phyloP scores from a whole-genome alignment of 2,113 vertebrate species.

The Passer domesticus region DNA sequence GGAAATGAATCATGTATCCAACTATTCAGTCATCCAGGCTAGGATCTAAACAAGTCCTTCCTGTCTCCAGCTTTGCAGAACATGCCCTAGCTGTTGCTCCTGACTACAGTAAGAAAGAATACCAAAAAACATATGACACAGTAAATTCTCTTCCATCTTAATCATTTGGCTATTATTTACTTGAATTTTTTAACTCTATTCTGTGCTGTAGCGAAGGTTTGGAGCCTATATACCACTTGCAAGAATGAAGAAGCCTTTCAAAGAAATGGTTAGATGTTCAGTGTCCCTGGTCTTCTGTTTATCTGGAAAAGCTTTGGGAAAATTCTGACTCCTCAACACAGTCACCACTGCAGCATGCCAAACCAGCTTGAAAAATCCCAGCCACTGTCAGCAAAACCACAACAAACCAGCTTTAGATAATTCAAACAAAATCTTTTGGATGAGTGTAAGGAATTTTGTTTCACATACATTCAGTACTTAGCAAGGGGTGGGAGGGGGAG shows the following conservation, averaged over 20 bases:
- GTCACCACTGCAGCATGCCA: slow-evolving; percentile 29
- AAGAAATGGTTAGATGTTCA: background rate
- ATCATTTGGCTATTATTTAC: background rate
- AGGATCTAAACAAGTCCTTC: slow-evolving; percentile 32
- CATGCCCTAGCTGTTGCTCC: slow-evolving; percentile 10
- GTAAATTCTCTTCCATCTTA: background rate
- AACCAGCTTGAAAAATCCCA: slow-evolving; percentile 28
- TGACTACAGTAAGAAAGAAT: background rate
- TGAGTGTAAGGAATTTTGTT: background rate
- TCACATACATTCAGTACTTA: background rate
- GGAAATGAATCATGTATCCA: slow-evolving; percentile 1
- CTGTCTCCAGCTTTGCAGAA: slow-evolving; percentile 8
- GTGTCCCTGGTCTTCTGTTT: background rate
- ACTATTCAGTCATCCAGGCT: background rate
- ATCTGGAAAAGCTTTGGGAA: slow-evolving; percentile 42
- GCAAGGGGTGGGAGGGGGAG: background rate
- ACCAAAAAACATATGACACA: background rate
- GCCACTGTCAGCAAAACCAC: slow-evolving; percentile 43
- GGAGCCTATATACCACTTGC: background rate
- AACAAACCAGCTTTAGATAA: slow-evolving; percentile 1
- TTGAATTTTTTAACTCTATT: slow-evolving; percentile 15
- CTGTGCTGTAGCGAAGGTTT: background rate
- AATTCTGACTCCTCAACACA: slow-evolving; percentile 4
- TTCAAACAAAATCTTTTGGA: slow-evolving; percentile 26
- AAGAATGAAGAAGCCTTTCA: background rate